These are phyloP conservation scores for Gallinago nigripennis DNA, from an alignment of 2,797 vertebrate species.

Conservation along the genomic window DNA sequence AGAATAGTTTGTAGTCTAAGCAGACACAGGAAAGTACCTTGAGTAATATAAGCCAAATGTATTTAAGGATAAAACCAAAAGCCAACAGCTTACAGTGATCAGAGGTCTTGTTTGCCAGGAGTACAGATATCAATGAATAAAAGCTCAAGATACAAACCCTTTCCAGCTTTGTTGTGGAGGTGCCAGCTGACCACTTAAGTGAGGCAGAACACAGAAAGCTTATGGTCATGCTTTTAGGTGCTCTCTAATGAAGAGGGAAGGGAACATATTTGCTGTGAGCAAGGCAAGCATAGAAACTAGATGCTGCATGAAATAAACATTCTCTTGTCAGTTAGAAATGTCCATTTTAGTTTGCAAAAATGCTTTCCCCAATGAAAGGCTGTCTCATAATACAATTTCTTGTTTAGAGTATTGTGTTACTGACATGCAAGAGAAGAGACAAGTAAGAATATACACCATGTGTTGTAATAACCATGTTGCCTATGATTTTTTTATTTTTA, in stretches of 20 bases:
- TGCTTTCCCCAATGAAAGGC: neutral
- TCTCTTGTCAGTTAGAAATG: neutral
- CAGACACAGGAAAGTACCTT: neutral
- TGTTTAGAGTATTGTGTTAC: neutral
- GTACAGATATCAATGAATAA: neutral
- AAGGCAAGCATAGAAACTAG: neutral
- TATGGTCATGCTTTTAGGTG: neutral
- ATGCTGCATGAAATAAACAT: neutral
- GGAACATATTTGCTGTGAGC: neutral
- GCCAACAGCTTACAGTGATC: neutral
- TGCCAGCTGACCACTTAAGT: neutral
- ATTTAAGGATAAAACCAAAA: neutral
- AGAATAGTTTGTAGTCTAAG: neutral
- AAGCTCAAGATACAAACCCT: neutral
- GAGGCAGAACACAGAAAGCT: neutral
- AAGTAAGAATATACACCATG: neutral
- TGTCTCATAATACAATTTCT: neutral
- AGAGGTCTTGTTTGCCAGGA: neutral
- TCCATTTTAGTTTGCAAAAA: neutral
- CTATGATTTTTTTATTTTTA: neutral
- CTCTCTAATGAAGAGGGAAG: neutral
- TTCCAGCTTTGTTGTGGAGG: neutral
- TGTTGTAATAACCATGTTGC: neutral
- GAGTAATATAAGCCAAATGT: neutral
- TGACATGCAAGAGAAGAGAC: neutral